These are phyloP conservation scores for Phaonia tiefii DNA, from an alignment of 2,888 invertebrate species.

Conservation along the genomic window DNA sequence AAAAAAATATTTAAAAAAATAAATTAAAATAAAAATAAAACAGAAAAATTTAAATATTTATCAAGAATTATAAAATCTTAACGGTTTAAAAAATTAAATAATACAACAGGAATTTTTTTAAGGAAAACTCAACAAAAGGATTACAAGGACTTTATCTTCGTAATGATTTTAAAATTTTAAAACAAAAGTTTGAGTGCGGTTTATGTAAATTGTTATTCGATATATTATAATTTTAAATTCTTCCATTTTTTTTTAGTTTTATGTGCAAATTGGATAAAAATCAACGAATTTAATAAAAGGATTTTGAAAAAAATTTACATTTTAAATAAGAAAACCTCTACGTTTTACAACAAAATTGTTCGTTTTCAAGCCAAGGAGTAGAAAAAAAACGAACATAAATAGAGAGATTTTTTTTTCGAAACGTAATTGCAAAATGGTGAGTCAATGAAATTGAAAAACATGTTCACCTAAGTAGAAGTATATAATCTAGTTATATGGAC, in stretches of 20 bases:
- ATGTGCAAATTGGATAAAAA: conserved; percentile 36
- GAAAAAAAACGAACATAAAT: conserved; percentile 16
- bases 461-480: background rate
- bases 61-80: no score
- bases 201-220: background rate
- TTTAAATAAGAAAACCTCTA: conserved; percentile 3
- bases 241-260: conserved; percentile 34
- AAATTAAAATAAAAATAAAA: background rate
- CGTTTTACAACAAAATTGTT: conserved; percentile 2
- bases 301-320: background rate
- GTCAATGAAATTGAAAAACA: background rate
- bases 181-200: background rate
- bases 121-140: background rate
- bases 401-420: background rate
- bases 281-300: background rate
- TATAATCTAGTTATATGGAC: background rate
- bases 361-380: background rate
- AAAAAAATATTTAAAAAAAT: background rate
- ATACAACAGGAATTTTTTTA: background rate
- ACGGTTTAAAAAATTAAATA: background rate
- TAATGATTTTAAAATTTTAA: background rate
- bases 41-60: background rate
- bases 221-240: background rate
- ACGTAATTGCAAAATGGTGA: conserved; percentile 23
- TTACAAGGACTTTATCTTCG: conserved; percentile 2